Percentiles rank a stretch among this genome's conserved stretches.
Conservation (phyloP, 2,113 vertebrate genomes). For the Urocolius indicus region DNA sequence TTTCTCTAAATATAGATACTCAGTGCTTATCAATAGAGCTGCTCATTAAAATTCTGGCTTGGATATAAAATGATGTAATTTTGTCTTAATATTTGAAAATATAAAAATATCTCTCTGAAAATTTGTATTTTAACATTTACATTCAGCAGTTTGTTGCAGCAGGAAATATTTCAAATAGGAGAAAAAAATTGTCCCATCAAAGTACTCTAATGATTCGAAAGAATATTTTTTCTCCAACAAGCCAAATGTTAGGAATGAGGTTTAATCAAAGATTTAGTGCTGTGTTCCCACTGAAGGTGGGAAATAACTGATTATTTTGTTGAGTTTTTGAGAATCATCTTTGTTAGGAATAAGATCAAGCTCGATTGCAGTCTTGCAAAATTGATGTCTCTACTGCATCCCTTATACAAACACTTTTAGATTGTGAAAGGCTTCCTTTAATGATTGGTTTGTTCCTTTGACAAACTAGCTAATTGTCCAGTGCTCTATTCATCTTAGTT, state of each 20-base stretch:
- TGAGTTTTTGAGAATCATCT: constrained; percentile 29
- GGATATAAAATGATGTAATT: constrained; percentile 59
- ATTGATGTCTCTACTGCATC: not conserved
- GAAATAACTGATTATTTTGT: constrained; percentile 47
- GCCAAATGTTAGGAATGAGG: constrained; percentile 18
- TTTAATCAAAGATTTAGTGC: constrained; percentile 28
- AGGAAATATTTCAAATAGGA: constrained; percentile 57
- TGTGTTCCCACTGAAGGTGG: not conserved
- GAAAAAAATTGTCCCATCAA: constrained; percentile 48
- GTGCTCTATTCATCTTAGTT: constrained; percentile 48
- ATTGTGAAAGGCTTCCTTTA: constrained; percentile 45
- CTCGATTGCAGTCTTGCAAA: constrained; percentile 19
- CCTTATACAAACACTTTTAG: constrained; percentile 32
- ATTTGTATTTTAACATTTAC: constrained; percentile 52
- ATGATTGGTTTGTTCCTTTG: constrained; percentile 49
- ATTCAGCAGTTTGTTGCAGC: constrained; percentile 44
- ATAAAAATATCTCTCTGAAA: constrained; percentile 67
- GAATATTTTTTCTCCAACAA: not conserved
- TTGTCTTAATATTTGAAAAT: constrained; percentile 58
- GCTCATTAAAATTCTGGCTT: constrained; percentile 72
- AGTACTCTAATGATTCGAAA: constrained; percentile 39
- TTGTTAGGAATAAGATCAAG: constrained; percentile 16
- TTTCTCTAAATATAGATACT: constrained; percentile 70
- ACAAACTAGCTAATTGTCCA: constrained; percentile 43
- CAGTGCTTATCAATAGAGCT: constrained; percentile 64